A percentile compares a stretch with the other conserved stretches of the same genome.
These are phyloP conservation scores for Drosophila helvetica DNA, from an alignment of 2,888 invertebrate genomes.

Conservation along the genomic window DNA sequence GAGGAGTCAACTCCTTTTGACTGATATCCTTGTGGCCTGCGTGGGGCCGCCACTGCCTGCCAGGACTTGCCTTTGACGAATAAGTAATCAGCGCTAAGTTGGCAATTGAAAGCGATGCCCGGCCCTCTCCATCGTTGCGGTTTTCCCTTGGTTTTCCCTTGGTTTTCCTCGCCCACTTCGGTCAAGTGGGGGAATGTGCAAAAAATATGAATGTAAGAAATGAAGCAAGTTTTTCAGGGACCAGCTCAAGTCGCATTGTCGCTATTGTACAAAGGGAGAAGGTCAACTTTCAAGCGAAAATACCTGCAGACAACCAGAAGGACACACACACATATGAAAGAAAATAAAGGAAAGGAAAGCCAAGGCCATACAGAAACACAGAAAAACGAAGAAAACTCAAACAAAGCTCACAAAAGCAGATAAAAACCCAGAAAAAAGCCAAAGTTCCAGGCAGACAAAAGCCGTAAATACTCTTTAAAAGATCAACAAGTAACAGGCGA, in stretches of 20 bases:
- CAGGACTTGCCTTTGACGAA: conserved; percentile 65
- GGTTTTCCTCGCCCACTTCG: conserved; percentile 25
- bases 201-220: conserved; percentile 6
- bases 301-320: conserved; percentile 51
- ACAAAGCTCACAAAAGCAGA: conserved; percentile 19
- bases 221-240: conserved; percentile 9
- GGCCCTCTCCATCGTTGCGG: not conserved
- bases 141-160: not conserved
- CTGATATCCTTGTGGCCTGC: conserved; percentile 71
- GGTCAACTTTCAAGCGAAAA: conserved; percentile 43
- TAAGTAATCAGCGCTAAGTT: conserved; percentile 80
- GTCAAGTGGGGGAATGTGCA: conserved; percentile 50
- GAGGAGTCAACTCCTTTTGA: conserved; percentile 70
- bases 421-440: conserved; percentile 21
- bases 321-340: not conserved
- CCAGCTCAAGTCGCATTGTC: not conserved
- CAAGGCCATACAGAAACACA: conserved; percentile 43
- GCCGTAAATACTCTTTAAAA: conserved; percentile 7
- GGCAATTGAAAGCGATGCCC: conserved; percentile 76
- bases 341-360: conserved; percentile 17
- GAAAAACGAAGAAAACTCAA: conserved; percentile 22
- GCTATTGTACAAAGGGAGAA: not conserved
- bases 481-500: not conserved
- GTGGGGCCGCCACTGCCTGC: conserved; percentile 31
- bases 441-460: conserved; percentile 8